Evolutionary conservation across 2,797 vertebrate species (phyloP).

Genomic region (Coregonus ussuriensis): DNA sequence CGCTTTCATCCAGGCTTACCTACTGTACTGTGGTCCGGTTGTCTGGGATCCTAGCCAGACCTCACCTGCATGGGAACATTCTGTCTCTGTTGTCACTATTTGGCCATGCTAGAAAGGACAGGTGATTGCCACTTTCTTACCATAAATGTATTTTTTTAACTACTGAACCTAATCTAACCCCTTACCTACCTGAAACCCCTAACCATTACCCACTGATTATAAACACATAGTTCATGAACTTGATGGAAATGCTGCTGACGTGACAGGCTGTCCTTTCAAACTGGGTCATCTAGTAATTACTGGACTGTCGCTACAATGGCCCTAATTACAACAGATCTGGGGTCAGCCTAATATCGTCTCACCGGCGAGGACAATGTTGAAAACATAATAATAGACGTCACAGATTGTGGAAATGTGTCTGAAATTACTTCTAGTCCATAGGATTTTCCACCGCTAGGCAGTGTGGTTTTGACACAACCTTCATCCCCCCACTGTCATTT

Average conservation of each 20-base stretch:
- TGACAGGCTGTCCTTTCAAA: neutral
- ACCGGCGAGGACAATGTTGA: neutral
- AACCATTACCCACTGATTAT: slow-evolving; percentile 34
- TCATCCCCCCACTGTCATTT: slow-evolving; percentile 36
- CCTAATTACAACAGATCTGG: neutral
- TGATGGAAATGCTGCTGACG: neutral
- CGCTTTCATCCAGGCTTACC: slow-evolving; percentile 36
- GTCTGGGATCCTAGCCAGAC: slow-evolving; percentile 52
- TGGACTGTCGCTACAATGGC: neutral
- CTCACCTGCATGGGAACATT: slow-evolving; percentile 24
- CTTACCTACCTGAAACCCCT: neutral
- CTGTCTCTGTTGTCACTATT: slow-evolving; percentile 43
- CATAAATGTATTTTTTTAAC: neutral
- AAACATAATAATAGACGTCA: slow-evolving; percentile 13
- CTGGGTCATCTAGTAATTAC: neutral
- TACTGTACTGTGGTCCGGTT: slow-evolving; percentile 56
- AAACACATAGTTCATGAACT: too few relatives aligned
- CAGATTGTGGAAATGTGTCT: slow-evolving; percentile 29
- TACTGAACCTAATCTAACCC: neutral
- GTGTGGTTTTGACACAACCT: slow-evolving; percentile 24
- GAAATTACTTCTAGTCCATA: slow-evolving; percentile 24
- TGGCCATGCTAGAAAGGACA: slow-evolving; percentile 21
- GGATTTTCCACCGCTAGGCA: slow-evolving; percentile 29
- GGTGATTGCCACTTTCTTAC: slow-evolving; percentile 19
- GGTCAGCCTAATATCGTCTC: neutral